Conservation (phyloP, 2,888 invertebrate genomes). For the Elegia similella region DNA sequence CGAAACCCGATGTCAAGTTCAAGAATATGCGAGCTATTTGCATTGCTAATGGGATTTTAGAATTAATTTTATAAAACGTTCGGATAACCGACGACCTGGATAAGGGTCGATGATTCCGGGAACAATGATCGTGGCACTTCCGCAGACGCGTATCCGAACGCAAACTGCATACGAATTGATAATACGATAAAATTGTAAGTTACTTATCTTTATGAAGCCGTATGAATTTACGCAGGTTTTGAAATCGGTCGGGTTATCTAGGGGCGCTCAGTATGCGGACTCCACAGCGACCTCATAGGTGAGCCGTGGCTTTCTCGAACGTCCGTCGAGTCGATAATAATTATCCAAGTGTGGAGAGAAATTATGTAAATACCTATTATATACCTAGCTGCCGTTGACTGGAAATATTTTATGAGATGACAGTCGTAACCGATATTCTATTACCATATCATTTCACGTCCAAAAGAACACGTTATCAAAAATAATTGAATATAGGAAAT, state of each 20-base stretch:
- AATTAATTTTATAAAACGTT: neutral
- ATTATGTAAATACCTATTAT: neutral
- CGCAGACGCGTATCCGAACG: neutral
- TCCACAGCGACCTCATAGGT: conserved; percentile 2
- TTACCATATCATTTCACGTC: neutral
- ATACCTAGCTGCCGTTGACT: neutral
- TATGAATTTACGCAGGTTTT: neutral
- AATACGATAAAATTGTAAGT: conserved; percentile 10
- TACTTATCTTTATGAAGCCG: neutral
- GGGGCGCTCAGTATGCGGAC: conserved; percentile 5
- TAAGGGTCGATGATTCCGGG: neutral
- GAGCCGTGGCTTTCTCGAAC: conserved; percentile 2
- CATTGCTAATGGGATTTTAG: neutral
- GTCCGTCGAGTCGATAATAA: conserved; percentile 4
- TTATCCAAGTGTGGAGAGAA: conserved; percentile 1
- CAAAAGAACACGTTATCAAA: too few species aligned
- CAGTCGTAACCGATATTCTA: neutral
- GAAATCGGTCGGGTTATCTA: conserved; percentile 1
- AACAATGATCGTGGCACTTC: conserved; percentile 3
- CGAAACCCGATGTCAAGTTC: conserved; percentile 12
- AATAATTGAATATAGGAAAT: too few species aligned
- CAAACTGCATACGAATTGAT: conserved; percentile 8
- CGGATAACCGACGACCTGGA: conserved; percentile 1
- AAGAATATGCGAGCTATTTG: conserved; percentile 8
- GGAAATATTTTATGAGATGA: neutral